Base-by-base conservation (phyloP, 1,140 invertebrate genomes). In the Brachionus angularis region DNA sequence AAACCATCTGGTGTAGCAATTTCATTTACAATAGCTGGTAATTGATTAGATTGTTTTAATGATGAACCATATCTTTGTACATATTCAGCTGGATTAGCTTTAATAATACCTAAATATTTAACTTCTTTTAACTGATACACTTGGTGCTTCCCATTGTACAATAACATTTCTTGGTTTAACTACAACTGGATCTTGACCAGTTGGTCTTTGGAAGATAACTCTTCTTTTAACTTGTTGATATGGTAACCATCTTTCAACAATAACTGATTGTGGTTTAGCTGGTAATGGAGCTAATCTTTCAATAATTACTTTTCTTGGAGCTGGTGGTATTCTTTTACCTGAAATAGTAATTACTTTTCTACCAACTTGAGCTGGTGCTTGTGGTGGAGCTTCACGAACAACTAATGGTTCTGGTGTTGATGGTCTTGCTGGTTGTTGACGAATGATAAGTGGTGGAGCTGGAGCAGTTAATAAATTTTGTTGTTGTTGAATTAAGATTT, bases 261-360 rank as follows among this genome's bases (percentile, higher is more conserved):
- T 50, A 14, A 71, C 42, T 55, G 47, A 42, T 34, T 50, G 50
- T 58, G 70, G 70, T 50, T 72, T 72, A 25, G 70, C 34, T 58
- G 70, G 70, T 16, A 72, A 52, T 21, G 50, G 33, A 49, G 70
- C 47, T n/a, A 72, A 47, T 42, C 70, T 49, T 50, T 72, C 70
- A 58, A 72, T 61, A n/a, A 72, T 39, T 33, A 72, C 50, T 72
- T 47, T 42, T 44, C 70, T 31, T 58, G 70, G 70, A 58, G 70
- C 52, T 36, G 70, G 70, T 58, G 70, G 70, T 4, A 69, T 49
- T 25, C 42, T 29, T 52, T 47, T 47, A 23, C 42, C 42, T 31
- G 42, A 50, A 23, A 49, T 69, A 12, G 64, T 69, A 12, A 69
- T 47, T 2, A 69, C 64, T 36, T 69, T 69, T 29, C 42, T 27